Percentiles rank a stretch among this genome's conserved stretches.
Evolutionary conservation across 2,888 invertebrate species (phyloP).

Genomic region (Tuberolachnus salignus): DNA sequence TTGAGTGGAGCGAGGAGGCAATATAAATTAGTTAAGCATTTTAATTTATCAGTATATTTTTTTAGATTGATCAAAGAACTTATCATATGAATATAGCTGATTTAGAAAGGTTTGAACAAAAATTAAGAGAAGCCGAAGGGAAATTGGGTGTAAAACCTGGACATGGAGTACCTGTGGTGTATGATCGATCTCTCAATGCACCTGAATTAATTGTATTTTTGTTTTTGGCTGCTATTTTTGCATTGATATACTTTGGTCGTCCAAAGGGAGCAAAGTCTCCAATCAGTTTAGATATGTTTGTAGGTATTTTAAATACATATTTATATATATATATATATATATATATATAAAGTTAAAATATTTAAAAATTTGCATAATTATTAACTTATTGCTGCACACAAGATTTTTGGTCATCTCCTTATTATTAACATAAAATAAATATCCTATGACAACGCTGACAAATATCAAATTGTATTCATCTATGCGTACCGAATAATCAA

Average conservation of each 20-base stretch:
- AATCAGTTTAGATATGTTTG: slow-evolving; percentile 80
- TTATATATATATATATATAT: not conserved
- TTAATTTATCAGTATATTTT: not conserved
- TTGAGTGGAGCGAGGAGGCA: too few relatives aligned
- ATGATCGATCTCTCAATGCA: slow-evolving; percentile 78
- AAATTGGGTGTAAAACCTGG: slow-evolving; percentile 80
- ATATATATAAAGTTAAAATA: too few relatives aligned
- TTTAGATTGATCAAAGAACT: slow-evolving; percentile 70
- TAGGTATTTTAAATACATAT: slow-evolving; percentile 65
- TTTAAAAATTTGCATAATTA: not conserved
- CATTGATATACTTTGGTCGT: slow-evolving; percentile 73
- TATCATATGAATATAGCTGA: slow-evolving; percentile 87
- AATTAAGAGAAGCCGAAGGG: slow-evolving; percentile 82
- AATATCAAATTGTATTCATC: too few relatives aligned
- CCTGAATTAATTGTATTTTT: slow-evolving; percentile 75
- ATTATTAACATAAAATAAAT: too few relatives aligned
- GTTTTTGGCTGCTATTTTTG: slow-evolving; percentile 71
- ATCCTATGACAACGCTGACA: too few relatives aligned
- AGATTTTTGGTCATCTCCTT: too few relatives aligned
- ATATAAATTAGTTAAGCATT: too few relatives aligned
- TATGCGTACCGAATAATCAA: too few relatives aligned
- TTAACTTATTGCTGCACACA: too few relatives aligned
- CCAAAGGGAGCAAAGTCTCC: slow-evolving; percentile 72
- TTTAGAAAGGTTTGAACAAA: slow-evolving; percentile 85
- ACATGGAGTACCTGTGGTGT: slow-evolving; percentile 77